A percentile compares a stretch with the other conserved stretches of the same genome.
phyloP scores from a whole-genome alignment of 2,113 vertebrate species.

The Petrocephalus microphthalmus region DNA sequence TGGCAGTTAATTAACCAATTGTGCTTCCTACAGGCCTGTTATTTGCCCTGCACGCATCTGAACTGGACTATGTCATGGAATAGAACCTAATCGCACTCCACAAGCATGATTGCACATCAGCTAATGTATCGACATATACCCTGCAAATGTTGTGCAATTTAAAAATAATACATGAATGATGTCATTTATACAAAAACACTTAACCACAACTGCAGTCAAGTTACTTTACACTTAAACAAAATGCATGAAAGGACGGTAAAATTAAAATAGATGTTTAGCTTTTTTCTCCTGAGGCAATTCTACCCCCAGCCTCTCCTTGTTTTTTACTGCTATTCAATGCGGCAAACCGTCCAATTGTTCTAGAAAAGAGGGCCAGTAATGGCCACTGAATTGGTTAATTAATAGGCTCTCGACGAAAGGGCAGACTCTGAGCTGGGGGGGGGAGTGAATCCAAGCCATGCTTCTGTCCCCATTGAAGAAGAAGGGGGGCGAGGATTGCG shows the following conservation, averaged over 20 bases:
- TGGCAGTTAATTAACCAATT: neutral
- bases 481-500: slow-evolving; percentile 10
- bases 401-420: neutral
- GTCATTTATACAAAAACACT: neutral
- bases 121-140: neutral
- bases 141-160: neutral
- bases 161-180: neutral
- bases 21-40: neutral
- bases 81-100: neutral
- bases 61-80: neutral
- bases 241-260: neutral
- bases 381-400: neutral
- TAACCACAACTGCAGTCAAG: neutral
- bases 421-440: neutral
- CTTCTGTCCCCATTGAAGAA: slow-evolving; percentile 1
- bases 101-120: neutral
- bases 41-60: neutral
- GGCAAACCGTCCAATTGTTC: neutral
- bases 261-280: neutral
- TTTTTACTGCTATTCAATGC: slow-evolving; percentile 4
- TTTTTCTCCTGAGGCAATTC: neutral
- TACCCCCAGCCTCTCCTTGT: neutral
- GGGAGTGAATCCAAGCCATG: neutral
- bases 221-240: neutral
- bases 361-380: neutral